phyloP scores from a whole-genome alignment of 2,797 vertebrate species.

The Paramormyrops hopkinsi region DNA sequence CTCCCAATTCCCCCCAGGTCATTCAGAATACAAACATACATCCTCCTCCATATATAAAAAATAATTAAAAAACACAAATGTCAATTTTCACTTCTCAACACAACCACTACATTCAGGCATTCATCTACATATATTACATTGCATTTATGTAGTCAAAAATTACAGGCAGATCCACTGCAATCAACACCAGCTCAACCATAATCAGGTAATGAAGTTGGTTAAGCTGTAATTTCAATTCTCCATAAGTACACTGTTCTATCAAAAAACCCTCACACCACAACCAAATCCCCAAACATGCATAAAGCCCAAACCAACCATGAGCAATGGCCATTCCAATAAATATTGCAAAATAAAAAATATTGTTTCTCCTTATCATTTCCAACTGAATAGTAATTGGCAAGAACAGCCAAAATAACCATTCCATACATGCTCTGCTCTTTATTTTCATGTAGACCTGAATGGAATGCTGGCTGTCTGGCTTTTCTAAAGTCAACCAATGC shows the following conservation, averaged over 20 bases:
- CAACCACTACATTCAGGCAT: not conserved
- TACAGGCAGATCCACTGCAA: not conserved
- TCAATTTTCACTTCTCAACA: not conserved
- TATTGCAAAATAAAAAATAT: not conserved
- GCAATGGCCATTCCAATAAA: not conserved
- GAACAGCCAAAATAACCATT: not conserved
- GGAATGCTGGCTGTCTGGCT: not conserved
- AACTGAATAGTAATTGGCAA: not conserved
- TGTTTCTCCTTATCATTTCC: not conserved
- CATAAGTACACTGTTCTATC: not conserved
- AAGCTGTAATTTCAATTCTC: not conserved
- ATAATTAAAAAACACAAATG: not conserved
- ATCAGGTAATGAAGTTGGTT: not conserved
- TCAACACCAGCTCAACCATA: not conserved
- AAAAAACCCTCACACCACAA: not conserved
- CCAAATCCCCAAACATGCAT: not conserved
- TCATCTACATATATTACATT: not conserved
- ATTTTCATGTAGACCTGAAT: not conserved
- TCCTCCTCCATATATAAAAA: not conserved
- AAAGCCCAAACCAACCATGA: conserved; percentile 1
- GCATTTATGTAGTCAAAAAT: not conserved
- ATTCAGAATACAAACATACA: not conserved
- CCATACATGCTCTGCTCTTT: not conserved
- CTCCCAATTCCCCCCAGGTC: not conserved
- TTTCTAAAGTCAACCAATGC: conserved; percentile 1